A percentile compares a stretch with the other conserved stretches of the same genome.
These are phyloP conservation scores for Drosophila tsacasi DNA, from an alignment of 1,140 invertebrate species.

Conservation along the genomic window DNA sequence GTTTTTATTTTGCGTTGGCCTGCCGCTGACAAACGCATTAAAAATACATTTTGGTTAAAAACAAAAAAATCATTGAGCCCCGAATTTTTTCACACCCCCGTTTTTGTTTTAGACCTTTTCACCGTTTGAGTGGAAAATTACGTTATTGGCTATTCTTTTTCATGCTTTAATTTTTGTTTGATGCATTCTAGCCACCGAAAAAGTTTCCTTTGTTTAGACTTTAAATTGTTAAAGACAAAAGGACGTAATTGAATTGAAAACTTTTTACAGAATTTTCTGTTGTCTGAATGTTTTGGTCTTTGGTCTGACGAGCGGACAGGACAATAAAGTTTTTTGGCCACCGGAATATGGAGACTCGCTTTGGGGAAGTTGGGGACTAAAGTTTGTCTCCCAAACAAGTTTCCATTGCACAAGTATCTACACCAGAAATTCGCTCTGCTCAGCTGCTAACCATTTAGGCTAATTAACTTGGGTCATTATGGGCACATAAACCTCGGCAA, in stretches of 20 bases:
- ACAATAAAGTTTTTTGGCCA: slow-evolving; percentile 9
- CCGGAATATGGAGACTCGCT: not conserved
- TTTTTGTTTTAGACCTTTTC: slow-evolving; percentile 57
- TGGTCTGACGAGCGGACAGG: slow-evolving; percentile 14
- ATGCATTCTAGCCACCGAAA: slow-evolving; percentile 9
- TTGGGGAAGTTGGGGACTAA: not conserved
- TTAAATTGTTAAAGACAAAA: slow-evolving; percentile 55
- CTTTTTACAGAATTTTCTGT: slow-evolving; percentile 22
- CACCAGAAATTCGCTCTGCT: not conserved
- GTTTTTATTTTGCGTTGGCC: slow-evolving; percentile 10
- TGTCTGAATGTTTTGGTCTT: slow-evolving; percentile 20
- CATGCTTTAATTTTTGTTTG: slow-evolving; percentile 43
- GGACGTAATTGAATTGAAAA: slow-evolving; percentile 28
- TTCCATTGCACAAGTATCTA: not conserved
- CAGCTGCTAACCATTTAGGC: slow-evolving; percentile 26
- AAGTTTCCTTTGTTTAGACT: slow-evolving; percentile 39
- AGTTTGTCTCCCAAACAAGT: not conserved
- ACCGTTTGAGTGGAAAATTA: slow-evolving; percentile 80
- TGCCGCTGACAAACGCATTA: slow-evolving; percentile 69
- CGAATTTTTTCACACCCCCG: slow-evolving; percentile 1
- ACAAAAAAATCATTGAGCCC: slow-evolving; percentile 41
- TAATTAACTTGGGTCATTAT: slow-evolving; percentile 39
- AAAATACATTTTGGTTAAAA: slow-evolving; percentile 63
- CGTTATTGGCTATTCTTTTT: slow-evolving; percentile 62
- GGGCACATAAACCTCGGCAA: slow-evolving; percentile 19